Base-by-base conservation (phyloP, 2,113 vertebrate genomes). In the Tachysurus vachellii region DNA sequence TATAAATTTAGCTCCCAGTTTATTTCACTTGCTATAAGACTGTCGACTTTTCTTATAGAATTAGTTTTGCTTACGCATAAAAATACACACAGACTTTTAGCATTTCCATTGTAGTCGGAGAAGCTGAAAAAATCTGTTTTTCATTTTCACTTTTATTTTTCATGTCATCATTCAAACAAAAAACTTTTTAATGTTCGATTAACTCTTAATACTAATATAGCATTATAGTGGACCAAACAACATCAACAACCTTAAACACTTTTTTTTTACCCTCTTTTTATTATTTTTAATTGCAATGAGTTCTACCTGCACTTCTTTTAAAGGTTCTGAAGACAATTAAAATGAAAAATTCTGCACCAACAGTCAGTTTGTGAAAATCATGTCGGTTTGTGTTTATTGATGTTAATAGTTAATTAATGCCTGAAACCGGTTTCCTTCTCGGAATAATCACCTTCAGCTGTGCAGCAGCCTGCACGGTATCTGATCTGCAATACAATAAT, bases 371-470 rank as follows among this genome's bases (percentile, higher is more conserved):
- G 28, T 50, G 23, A 50, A 14, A 76, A 26, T 21, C 19, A 1
- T 19, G 16, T 16, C 17, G 44, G 1, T 75, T 28, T 47, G 21
- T 47, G 19, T 4, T 47, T 23, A 47, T 6, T 71, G 31, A 31
- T 2, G 13, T 31, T 68, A 68, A 68, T 31, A 0, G 10, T 26
- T 62, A 7, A 21, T 17, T 17, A 59, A 21, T 3, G 62, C n/a
- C 26, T 42, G 31, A 13, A 50, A 5, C 47, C 1, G 16, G 10
- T n/a, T 50, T 12, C 3, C 21, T 44, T 21, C 17, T 26, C 21
- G 73, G 23, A 16, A n/a, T n/a, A 17, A 70, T 83, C 64, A 70
- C n/a, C 28, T 57, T 84, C 82, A 84, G 64, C 28, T 56, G 47
- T 83, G 50, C 64, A 36, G 82, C 64, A 19, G 3, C 9, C 81